A percentile compares a stretch with the other conserved stretches of the same genome.
Evolutionary conservation across 2,113 vertebrate species (phyloP).

Genomic region (Cryptotis parvus): DNA sequence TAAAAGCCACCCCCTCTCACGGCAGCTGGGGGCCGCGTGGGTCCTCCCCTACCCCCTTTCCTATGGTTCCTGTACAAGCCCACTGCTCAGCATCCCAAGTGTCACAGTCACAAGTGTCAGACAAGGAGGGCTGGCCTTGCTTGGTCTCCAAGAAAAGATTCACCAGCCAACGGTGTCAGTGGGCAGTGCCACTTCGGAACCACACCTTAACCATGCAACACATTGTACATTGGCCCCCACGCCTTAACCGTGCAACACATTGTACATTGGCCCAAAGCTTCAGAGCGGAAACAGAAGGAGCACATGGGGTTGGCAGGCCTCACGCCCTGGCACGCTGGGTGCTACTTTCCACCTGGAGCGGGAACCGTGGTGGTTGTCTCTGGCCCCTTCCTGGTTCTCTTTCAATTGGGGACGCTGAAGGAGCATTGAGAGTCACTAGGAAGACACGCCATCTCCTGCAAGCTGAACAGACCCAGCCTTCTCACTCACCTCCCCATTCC

Average conservation of each 20-base stretch:
- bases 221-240: too few relatives aligned
- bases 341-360: background rate
- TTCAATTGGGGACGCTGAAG: conserved; percentile 16
- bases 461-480: conserved; percentile 59
- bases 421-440: conserved; percentile 33
- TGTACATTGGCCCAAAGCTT: too few relatives aligned
- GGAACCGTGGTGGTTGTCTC: too few relatives aligned
- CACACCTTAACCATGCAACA: too few relatives aligned
- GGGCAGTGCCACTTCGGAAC: too few relatives aligned
- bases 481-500: background rate
- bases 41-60: background rate
- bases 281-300: background rate
- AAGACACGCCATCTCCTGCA: conserved; percentile 69
- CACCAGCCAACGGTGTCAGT: too few relatives aligned
- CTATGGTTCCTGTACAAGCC: too few relatives aligned
- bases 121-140: background rate
- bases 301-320: background rate
- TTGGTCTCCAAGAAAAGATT: background rate
- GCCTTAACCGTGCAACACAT: too few relatives aligned
- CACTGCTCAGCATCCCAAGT: background rate
- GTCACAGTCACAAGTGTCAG: background rate
- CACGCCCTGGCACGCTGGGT: background rate
- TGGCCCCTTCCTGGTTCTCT: too few relatives aligned
- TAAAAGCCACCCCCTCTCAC: background rate
- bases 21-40: background rate